Conservation (phyloP, 2,888 invertebrate species). For the Anthrax anthrax region DNA sequence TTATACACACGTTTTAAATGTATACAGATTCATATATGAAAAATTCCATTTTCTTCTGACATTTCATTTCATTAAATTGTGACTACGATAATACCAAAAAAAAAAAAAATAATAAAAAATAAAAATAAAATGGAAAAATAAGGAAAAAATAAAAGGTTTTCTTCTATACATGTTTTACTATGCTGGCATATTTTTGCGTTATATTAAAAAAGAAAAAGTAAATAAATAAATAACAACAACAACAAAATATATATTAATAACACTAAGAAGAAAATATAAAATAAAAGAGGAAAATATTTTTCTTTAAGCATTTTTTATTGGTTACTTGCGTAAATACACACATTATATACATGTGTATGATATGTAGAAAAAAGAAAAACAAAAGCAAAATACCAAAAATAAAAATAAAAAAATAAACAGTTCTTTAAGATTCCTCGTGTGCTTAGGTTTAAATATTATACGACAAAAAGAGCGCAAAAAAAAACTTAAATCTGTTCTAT, state of each 20-base stretch:
- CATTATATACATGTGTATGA: background rate
- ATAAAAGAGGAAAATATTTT: constrained; percentile 3
- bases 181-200: too few species aligned
- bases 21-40: background rate
- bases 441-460: too few species aligned
- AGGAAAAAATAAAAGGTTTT: too few species aligned
- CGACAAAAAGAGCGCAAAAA: background rate
- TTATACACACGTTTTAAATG: background rate
- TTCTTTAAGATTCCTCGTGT: too few species aligned
- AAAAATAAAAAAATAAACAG: background rate
- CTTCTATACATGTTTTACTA: too few species aligned
- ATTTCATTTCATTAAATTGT: constrained; percentile 9
- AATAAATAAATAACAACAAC: too few species aligned
- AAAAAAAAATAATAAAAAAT: background rate
- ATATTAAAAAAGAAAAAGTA: too few species aligned
- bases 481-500: background rate
- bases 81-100: constrained; percentile 1
- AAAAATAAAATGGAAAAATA: too few species aligned
- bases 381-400: too few species aligned
- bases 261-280: background rate
- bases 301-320: constrained; percentile 6
- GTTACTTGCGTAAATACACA: background rate
- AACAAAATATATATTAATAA: background rate
- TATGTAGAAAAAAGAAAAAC: too few species aligned
- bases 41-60: constrained; percentile 8